Evolutionary conservation across 2,888 invertebrate genomes (phyloP).

Genomic region (Eupithecia tripunctaria): DNA sequence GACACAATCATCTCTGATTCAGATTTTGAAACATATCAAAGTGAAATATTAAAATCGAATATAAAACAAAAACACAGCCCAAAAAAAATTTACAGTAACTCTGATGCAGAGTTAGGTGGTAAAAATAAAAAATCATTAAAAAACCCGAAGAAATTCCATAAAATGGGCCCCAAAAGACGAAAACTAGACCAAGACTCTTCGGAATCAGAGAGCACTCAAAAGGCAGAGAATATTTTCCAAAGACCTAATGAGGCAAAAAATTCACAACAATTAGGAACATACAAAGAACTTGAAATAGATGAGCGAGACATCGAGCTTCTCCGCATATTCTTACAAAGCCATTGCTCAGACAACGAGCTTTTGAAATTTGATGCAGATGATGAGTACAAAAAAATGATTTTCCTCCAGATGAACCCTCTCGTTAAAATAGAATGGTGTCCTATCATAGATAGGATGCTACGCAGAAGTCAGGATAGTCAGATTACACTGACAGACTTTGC

Average conservation of each 20-base stretch:
- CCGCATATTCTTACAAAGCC: slow-evolving; percentile 2
- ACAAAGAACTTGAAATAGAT: neutral
- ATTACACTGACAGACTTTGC: slow-evolving; percentile 4
- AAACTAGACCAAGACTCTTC: neutral
- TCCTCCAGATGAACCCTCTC: neutral
- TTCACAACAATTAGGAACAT: neutral
- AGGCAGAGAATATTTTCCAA: neutral
- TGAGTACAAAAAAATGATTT: slow-evolving; percentile 2
- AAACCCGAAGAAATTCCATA: neutral
- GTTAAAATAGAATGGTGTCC: neutral
- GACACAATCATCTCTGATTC: neutral
- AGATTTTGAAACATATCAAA: neutral
- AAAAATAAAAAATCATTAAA: neutral
- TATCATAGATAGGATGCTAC: neutral
- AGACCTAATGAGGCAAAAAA: neutral
- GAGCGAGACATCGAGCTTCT: neutral
- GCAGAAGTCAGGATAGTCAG: neutral
- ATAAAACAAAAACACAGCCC: neutral
- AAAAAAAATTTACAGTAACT: neutral
- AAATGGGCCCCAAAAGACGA: neutral
- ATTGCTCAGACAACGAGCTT: neutral
- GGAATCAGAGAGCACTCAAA: neutral
- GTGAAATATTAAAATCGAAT: neutral
- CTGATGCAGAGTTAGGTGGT: neutral
- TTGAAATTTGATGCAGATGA: neutral